Base-by-base conservation (phyloP, 2,113 vertebrate species). In the Chionomys nivalis region DNA sequence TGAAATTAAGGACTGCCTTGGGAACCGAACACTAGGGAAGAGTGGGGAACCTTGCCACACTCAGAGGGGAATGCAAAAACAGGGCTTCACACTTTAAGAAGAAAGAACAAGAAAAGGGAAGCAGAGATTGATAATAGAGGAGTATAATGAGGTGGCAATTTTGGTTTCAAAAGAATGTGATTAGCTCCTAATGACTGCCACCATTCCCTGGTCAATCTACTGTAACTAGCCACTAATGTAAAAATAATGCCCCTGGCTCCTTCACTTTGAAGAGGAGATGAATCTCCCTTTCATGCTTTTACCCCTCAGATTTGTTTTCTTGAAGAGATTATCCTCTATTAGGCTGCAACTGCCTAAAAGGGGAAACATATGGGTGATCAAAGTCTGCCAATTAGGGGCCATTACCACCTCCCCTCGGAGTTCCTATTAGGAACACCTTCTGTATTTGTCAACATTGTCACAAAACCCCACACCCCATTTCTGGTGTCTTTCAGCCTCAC, bases 301-400 rank as follows among this genome's bases (percentile, higher is more conserved):
- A 94, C 94, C 92, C 96, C 96, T 97, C 21, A 0, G 23, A 47
- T 77, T 89, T 87, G 97, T 94, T 97, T 63, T 92, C 92, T 95
- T 93, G 79, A 87, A 97, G 96, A 98, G 98, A 98, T 97, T 98
- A 98, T 97, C 87, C 92, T 90, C 97, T 98, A 79, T 98, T 98
- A 98, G 95, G 94, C 91, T 97, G 89, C 94, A 95, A 89, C 97
- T 96, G 96, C 92, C 97, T 97, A 92, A 97, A 97, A 96, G 97
- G 97, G 94, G 95, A 98, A 98, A 98, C 98, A 91, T 88, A 94
- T 96, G 83, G 98, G 96, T 98, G 98, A 98, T 99, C 98, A 98
- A 98, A 99, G 98, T 87, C 95, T 77, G 65, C 96, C 98, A 98
- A 98, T 98, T 98, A 98, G 70, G 79, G 96, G 79, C 97, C 98